A percentile compares a stretch with the other conserved stretches of the same genome.
phyloP scores from a whole-genome alignment of 2,113 vertebrate genomes.

The Prolemur simus region DNA sequence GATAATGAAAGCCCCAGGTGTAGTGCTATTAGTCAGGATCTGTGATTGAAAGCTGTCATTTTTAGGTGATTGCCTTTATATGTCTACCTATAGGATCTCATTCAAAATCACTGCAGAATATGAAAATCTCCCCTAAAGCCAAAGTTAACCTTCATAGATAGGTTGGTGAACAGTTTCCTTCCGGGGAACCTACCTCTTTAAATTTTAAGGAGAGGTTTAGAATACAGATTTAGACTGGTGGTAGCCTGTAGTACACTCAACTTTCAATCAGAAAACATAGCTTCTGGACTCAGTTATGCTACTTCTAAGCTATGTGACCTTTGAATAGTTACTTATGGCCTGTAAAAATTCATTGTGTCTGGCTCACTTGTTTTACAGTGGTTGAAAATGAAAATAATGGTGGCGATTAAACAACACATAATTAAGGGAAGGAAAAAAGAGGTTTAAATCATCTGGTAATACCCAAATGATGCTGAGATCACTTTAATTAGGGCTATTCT shows the following conservation, averaged over 20 bases:
- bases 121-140: background rate
- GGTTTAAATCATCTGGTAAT: slow-evolving; percentile 43
- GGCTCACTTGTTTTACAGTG: slow-evolving; percentile 25
- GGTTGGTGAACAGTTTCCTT: background rate
- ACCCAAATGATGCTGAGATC: background rate
- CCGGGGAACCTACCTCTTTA: background rate
- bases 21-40: background rate
- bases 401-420: slow-evolving; percentile 5
- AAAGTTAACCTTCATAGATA: background rate
- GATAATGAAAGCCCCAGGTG: background rate
- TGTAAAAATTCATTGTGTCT: slow-evolving; percentile 25
- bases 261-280: background rate
- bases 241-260: background rate
- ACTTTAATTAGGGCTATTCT: slow-evolving; percentile 56
- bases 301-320: background rate
- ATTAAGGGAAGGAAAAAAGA: slow-evolving; percentile 16
- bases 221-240: background rate
- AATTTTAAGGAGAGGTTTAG: background rate
- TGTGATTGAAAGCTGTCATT: background rate
- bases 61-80: background rate
- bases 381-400: slow-evolving; percentile 49
- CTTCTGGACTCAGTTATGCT: background rate
- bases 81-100: background rate
- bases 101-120: background rate
- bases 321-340: background rate